These are phyloP conservation scores for Ferrisia virgata DNA, from an alignment of 2,888 invertebrate genomes.

Conservation along the genomic window DNA sequence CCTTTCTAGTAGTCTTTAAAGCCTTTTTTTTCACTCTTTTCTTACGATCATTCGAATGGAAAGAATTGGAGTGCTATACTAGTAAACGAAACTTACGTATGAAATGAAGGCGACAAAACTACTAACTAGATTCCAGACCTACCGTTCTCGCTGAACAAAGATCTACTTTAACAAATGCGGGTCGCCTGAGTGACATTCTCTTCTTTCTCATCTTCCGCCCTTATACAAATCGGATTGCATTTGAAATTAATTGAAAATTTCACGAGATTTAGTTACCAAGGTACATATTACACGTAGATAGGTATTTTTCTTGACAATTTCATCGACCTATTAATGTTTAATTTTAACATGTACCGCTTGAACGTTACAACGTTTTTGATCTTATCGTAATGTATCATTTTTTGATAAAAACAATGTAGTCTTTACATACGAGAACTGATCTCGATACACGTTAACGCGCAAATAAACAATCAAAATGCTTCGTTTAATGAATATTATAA, in stretches of 20 bases:
- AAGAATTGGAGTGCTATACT: conserved; percentile 24
- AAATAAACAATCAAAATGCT: neutral
- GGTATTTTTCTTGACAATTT: neutral
- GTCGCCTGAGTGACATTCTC: conserved; percentile 10
- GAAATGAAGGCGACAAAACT: conserved; percentile 34
- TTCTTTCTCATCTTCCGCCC: neutral
- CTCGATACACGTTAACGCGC: neutral
- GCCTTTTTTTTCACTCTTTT: conserved; percentile 11
- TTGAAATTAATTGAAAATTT: neutral
- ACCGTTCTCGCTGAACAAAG: conserved; percentile 17
- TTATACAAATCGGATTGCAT: neutral
- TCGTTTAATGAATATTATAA: conserved; percentile 5
- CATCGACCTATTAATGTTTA: too few species aligned
- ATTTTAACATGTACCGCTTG: too few species aligned
- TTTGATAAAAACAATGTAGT: neutral
- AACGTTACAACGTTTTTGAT: neutral
- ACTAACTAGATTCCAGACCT: neutral
- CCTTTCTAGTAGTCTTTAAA: conserved; percentile 27
- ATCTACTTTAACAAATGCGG: conserved; percentile 8
- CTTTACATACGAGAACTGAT: neutral
- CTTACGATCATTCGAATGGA: conserved; percentile 19
- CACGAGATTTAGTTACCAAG: neutral
- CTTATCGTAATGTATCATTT: neutral
- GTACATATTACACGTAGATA: too few species aligned
- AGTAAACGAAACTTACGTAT: conserved; percentile 40